Percentiles rank a stretch among this genome's conserved stretches.
Evolutionary conservation across 2,113 vertebrate genomes (phyloP).

Genomic region (Lophura nycthemera): DNA sequence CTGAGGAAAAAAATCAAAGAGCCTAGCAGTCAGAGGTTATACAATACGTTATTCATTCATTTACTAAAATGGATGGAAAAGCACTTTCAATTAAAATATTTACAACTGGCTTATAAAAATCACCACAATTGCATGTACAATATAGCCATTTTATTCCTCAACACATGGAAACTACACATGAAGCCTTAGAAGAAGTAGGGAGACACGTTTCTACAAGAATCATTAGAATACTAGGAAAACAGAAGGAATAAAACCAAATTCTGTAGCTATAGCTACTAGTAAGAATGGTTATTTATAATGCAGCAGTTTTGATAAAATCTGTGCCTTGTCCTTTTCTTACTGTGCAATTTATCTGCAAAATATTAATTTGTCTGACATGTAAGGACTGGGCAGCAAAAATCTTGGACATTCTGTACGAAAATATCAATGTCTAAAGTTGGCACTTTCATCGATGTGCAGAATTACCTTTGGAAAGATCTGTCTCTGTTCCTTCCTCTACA

Average conservation of each 20-base stretch:
- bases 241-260: background rate
- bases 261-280: background rate
- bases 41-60: conserved; percentile 90
- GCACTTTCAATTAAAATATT: conserved; percentile 51
- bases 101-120: conserved; percentile 19
- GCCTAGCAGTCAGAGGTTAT: conserved; percentile 66
- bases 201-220: background rate
- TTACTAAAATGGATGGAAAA: conserved; percentile 61
- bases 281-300: background rate
- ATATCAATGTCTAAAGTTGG: background rate
- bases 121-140: background rate
- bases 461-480: background rate
- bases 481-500: background rate
- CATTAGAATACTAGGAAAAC: background rate
- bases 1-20: conserved; percentile 77
- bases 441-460: background rate
- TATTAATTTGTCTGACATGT: background rate
- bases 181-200: background rate
- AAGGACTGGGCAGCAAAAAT: background rate
- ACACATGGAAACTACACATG: background rate
- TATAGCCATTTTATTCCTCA: background rate
- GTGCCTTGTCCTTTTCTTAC: background rate
- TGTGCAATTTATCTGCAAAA: background rate
- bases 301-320: background rate
- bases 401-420: background rate